Evolutionary conservation across 2,888 invertebrate genomes (phyloP), one percentile per base, ranked within the genome.

Genomic region (Heliconius cydno): DNA sequence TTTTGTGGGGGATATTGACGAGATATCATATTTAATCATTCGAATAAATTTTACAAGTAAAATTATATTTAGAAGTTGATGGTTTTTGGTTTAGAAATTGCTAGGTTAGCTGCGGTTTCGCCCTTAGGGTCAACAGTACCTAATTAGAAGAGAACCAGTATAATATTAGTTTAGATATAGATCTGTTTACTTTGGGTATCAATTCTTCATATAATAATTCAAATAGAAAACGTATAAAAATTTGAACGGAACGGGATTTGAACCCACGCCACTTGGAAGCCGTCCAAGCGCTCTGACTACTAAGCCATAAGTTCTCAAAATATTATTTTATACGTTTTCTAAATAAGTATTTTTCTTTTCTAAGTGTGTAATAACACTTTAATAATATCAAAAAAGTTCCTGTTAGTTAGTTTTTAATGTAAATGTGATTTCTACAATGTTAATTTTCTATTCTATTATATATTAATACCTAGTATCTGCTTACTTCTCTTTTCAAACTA

Each of bases 401-500:
- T 65, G 28, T 65, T 65, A 66, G n/a, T 65, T 34, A 19, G 41
- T 41, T 10, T 28, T 38, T 0, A 63, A 41, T 15, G 12, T 9
- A 28, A 25, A 38, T 13, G 28, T 75, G 22, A 19, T 41, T 46
- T 63, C 22, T 46, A 75, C 25, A 41, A 19, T 65, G 13, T 28
- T 65, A 75, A 19, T 65, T 46, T 41, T 66, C 28, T 75, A 41
- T 65, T 65, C 28, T 75, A 41, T 65, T 5, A 25, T 46, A 65
- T 41, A 46, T 22, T 65, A 75, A 65, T 75, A 65, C 28, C 13
- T 28, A 75, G 63, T 66, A 28, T 75, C 28, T 75, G 60, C 78
- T 78, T 78, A 78, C 78, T 74, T 78, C 78, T 78, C 74, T 79
- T 79, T 79, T 79, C 74, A 79, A 68, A 63, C 74, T 79, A 60